Percentiles rank a stretch among this genome's conserved stretches.
Conservation (phyloP, 2,113 vertebrate species). For the Lepidothrix coronata region DNA sequence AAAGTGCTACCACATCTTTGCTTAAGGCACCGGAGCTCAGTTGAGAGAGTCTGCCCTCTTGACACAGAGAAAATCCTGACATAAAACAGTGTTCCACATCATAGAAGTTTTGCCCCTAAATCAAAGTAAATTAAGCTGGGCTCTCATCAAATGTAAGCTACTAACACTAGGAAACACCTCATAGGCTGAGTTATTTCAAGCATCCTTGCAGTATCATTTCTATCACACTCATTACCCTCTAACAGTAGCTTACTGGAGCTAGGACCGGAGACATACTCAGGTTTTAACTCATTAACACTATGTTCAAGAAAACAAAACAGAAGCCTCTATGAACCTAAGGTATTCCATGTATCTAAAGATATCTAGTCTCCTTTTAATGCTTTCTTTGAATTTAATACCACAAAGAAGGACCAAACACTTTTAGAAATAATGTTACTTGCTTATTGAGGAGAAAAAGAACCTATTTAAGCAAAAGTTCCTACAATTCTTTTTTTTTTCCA, state of each 20-base stretch:
- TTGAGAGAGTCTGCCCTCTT: neutral
- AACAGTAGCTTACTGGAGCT: neutral
- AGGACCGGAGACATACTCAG: neutral
- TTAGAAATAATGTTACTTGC: neutral
- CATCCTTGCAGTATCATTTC: neutral
- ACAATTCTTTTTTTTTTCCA: neutral
- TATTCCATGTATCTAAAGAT: neutral
- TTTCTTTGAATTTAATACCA: neutral
- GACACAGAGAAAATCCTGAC: neutral
- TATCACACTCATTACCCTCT: neutral
- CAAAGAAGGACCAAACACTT: neutral
- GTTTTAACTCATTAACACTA: neutral
- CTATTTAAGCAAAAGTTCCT: neutral
- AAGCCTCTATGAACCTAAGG: neutral
- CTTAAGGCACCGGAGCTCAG: neutral
- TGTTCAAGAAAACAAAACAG: neutral
- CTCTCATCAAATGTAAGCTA: neutral
- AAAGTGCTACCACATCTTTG: neutral
- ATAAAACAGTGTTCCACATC: rapidly evolving
- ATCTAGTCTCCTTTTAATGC: neutral
- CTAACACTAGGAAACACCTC: neutral
- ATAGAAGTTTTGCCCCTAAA: neutral
- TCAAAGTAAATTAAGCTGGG: neutral
- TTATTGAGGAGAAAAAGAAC: neutral
- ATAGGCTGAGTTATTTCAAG: neutral